Evolutionary conservation across 2,113 vertebrate genomes (phyloP).

Genomic region (Tragulus kanchil): DNA sequence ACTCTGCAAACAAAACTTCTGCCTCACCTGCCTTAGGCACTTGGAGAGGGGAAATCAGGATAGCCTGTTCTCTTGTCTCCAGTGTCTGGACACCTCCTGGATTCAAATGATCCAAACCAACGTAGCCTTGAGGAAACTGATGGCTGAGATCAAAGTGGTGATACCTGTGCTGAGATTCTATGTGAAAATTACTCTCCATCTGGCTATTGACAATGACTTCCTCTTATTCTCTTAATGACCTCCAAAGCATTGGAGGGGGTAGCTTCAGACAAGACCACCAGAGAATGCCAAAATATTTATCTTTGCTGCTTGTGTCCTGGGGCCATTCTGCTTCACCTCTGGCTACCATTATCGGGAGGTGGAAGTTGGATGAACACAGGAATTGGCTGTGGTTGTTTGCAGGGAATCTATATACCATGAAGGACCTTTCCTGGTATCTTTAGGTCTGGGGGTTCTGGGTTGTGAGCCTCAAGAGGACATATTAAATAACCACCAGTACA

Average conservation of each 20-base stretch:
- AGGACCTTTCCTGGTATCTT: not conserved
- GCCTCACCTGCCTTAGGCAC: not conserved
- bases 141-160: not conserved
- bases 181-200: not conserved
- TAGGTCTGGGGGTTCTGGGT: not conserved
- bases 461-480: not conserved
- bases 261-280: not conserved
- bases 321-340: not conserved
- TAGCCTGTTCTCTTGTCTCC: not conserved
- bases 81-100: not conserved
- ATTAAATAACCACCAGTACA: not conserved
- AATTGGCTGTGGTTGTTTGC: not conserved
- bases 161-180: not conserved
- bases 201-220: not conserved
- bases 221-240: not conserved
- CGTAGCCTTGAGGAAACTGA: not conserved
- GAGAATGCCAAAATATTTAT: not conserved
- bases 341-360: not conserved
- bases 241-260: not conserved
- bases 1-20: not conserved
- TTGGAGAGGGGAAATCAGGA: not conserved
- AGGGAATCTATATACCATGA: not conserved
- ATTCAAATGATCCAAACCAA: not conserved
- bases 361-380: not conserved
- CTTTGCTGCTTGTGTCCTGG: not conserved